phyloP scores from a whole-genome alignment of 2,113 vertebrate genomes.

The Hydropotes inermis region DNA sequence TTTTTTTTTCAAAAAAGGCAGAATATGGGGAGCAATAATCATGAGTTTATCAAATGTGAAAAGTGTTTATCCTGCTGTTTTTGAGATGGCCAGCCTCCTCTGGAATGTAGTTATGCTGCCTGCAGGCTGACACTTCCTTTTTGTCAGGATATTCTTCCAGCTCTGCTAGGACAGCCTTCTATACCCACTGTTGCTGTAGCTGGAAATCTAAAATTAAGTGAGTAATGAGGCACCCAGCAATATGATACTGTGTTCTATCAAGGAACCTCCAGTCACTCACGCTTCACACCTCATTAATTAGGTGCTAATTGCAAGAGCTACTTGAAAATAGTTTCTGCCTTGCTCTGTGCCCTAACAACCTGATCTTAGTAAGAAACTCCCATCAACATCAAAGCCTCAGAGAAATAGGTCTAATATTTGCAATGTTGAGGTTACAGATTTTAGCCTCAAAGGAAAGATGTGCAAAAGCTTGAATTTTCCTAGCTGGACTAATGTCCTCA shows the following conservation, averaged over 20 bases:
- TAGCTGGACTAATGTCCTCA: background rate
- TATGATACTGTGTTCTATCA: background rate
- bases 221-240: slow-evolving; percentile 11
- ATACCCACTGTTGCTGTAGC: background rate
- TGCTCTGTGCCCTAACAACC: slow-evolving; percentile 31
- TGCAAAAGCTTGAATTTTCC: background rate
- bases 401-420: slow-evolving; percentile 35
- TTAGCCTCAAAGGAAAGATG: slow-evolving; percentile 42
- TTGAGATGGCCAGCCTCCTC: background rate
- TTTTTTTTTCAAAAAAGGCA: background rate
- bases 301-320: slow-evolving; percentile 49
- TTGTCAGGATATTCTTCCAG: background rate
- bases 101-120: background rate
- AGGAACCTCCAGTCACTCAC: background rate
- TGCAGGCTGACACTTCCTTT: background rate
- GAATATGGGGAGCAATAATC: background rate
- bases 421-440: slow-evolving; percentile 9
- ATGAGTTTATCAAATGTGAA: background rate
- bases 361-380: background rate
- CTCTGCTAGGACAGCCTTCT: background rate
- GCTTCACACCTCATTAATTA: slow-evolving; percentile 49
- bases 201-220: background rate
- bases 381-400: background rate
- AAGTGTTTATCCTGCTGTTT: background rate
- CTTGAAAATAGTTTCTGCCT: slow-evolving; percentile 34